Conservation (phyloP, 2,113 vertebrate species). For the Sterna hirundo region DNA sequence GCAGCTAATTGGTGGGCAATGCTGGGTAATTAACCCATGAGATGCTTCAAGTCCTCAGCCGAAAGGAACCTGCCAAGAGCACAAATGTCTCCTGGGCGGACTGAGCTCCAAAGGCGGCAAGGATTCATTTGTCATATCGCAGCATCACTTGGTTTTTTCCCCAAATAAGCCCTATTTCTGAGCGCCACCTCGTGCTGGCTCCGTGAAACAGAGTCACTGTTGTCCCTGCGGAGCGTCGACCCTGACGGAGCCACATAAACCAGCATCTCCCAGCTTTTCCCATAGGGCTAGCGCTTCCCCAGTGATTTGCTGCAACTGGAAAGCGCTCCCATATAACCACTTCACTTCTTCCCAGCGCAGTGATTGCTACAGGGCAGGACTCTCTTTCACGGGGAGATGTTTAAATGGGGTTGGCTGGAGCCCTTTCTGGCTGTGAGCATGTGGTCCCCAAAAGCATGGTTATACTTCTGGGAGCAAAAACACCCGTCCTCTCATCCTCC, state of each 20-base stretch:
- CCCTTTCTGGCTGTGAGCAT: background rate
- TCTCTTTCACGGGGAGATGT: rapidly evolving
- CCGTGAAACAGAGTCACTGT: background rate
- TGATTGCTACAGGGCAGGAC: background rate
- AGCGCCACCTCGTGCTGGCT: conserved; percentile 64
- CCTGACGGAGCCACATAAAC: rapidly evolving
- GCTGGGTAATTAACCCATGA: conserved; percentile 10
- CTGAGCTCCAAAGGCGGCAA: background rate
- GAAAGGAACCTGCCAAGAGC: background rate
- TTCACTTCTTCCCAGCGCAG: background rate
- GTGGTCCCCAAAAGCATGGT: background rate
- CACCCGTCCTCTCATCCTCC: background rate
- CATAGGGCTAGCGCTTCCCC: background rate
- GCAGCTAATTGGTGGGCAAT: background rate
- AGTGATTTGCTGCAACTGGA: background rate
- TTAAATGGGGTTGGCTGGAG: background rate
- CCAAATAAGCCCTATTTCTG: conserved; percentile 29
- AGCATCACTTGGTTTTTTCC: background rate
- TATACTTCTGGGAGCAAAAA: background rate
- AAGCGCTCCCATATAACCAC: background rate
- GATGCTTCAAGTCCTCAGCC: background rate
- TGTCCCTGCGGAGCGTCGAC: background rate
- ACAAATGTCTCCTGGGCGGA: background rate
- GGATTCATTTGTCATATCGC: background rate
- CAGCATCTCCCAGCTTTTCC: background rate